These are phyloP conservation scores for Orius insidiosus DNA, from an alignment of 1,140 invertebrate species.

Conservation along the genomic window DNA sequence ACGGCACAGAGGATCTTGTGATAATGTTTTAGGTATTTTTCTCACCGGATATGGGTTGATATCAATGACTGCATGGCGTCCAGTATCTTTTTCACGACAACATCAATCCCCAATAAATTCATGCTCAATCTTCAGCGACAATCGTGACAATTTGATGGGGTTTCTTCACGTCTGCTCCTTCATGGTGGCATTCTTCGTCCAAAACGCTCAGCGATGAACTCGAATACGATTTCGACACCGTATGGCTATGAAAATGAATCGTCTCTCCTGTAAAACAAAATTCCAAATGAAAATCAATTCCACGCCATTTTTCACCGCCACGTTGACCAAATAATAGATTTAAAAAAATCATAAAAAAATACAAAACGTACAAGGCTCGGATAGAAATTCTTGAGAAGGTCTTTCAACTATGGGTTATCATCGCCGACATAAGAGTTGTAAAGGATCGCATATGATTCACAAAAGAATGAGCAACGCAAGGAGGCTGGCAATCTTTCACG, in stretches of 20 bases:
- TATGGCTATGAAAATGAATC: conserved; percentile 68
- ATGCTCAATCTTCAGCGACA: conserved; percentile 49
- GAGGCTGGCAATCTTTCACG: conserved; percentile 55
- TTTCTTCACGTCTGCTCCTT: conserved; percentile 33
- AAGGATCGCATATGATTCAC: conserved; percentile 74
- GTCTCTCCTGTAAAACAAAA: conserved; percentile 36
- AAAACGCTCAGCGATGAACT: conserved; percentile 59
- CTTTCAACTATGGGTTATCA: conserved; percentile 57
- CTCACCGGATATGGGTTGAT: conserved; percentile 76
- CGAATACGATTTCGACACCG: conserved; percentile 74
- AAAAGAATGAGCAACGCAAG: conserved; percentile 79
- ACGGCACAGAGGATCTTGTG: no score
- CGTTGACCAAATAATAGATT: no score
- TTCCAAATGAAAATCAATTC: no score
- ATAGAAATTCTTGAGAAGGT: conserved; percentile 86
- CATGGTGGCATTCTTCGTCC: conserved; percentile 35
- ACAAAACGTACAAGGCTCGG: conserved; percentile 33
- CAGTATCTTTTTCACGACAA: conserved; percentile 67
- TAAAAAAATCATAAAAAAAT: no score
- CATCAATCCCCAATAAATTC: conserved; percentile 63
- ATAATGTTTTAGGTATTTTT: no score
- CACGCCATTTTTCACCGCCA: no score
- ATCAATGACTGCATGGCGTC: conserved; percentile 72
- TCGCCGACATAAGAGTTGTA: conserved; percentile 73
- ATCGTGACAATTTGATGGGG: conserved; percentile 43